These are phyloP conservation scores for Coregonus clupeaformis DNA, from an alignment of 2,113 vertebrate genomes.

Conservation along the genomic window DNA sequence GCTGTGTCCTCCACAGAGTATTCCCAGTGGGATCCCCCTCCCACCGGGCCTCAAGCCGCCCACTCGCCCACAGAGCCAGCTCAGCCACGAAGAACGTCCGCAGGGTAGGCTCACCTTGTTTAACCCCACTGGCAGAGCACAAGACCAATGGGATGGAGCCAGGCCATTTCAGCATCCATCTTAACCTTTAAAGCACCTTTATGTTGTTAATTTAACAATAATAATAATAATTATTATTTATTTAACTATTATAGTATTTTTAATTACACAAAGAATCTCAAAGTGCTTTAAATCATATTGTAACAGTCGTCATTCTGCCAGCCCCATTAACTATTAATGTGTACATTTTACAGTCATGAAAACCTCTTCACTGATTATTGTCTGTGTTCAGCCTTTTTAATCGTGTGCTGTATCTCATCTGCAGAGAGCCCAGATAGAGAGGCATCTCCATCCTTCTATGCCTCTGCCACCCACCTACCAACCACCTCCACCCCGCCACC, in stretches of 20 bases:
- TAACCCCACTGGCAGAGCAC: neutral
- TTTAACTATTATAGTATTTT: too few relatives aligned
- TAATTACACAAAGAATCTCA: too few relatives aligned
- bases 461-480: constrained; percentile 20
- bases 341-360: too few relatives aligned
- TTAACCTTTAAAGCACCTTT: neutral
- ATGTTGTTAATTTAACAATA: neutral
- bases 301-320: neutral
- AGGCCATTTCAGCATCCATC: neutral
- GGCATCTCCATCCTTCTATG: constrained; percentile 47
- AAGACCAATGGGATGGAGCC: neutral
- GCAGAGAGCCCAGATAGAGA: constrained; percentile 31
- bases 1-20: constrained; percentile 40
- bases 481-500: constrained; percentile 21
- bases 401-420: constrained; percentile 7
- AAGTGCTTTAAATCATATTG: too few relatives aligned
- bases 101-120: constrained; percentile 46
- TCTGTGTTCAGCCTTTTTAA: neutral
- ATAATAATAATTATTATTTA: too few relatives aligned
- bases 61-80: constrained; percentile 59
- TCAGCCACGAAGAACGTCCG: constrained; percentile 25
- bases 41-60: constrained; percentile 74
- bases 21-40: constrained; percentile 73
- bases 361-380: too few relatives aligned
- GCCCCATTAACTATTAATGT: too few relatives aligned